A percentile compares a stretch with the other conserved stretches of the same genome.
phyloP scores from a whole-genome alignment of 2,888 invertebrate species.

The Drosophila formosana region DNA sequence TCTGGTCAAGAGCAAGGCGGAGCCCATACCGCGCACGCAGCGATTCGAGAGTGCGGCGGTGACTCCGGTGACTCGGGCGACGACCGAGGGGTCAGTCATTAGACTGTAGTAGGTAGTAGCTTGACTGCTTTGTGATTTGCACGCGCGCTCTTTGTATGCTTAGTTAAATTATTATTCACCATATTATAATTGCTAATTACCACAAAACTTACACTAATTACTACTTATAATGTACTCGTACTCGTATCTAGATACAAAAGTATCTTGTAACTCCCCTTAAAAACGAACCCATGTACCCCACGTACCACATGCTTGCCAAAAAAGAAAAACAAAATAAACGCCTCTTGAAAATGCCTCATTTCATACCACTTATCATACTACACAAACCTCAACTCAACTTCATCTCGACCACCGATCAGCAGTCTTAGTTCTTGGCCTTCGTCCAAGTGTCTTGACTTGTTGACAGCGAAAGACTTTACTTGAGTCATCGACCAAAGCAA shows the following conservation, averaged over 20 bases:
- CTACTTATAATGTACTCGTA: slow-evolving; percentile 17
- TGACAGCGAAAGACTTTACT: slow-evolving; percentile 32
- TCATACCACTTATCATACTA: slow-evolving; percentile 9
- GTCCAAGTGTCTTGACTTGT: slow-evolving; percentile 28
- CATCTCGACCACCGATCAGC: background rate
- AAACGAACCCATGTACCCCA: slow-evolving; percentile 23
- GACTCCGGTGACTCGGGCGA: slow-evolving; percentile 16
- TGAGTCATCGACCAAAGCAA: slow-evolving; percentile 58
- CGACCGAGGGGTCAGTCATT: slow-evolving; percentile 20
- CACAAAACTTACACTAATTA: slow-evolving; percentile 44
- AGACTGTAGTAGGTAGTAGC: slow-evolving; percentile 38
- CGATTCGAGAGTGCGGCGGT: slow-evolving; percentile 50
- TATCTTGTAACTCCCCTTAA: slow-evolving; percentile 26
- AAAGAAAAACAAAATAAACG: slow-evolving; percentile 30
- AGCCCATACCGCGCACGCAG: slow-evolving; percentile 58
- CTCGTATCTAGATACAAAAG: slow-evolving; percentile 21
- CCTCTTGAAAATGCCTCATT: slow-evolving; percentile 34
- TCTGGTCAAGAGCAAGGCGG: slow-evolving; percentile 75
- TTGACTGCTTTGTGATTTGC: slow-evolving; percentile 67
- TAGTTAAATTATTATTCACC: slow-evolving; percentile 62
- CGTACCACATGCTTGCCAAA: slow-evolving; percentile 28
- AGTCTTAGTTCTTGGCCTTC: slow-evolving; percentile 16
- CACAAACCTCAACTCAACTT: slow-evolving; percentile 14
- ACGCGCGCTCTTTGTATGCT: slow-evolving; percentile 52
- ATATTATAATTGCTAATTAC: slow-evolving; percentile 61